Evolutionary conservation across 2,888 invertebrate genomes (phyloP), one percentile per base, ranked within the genome.

Genomic region (Panzeria rudis): DNA sequence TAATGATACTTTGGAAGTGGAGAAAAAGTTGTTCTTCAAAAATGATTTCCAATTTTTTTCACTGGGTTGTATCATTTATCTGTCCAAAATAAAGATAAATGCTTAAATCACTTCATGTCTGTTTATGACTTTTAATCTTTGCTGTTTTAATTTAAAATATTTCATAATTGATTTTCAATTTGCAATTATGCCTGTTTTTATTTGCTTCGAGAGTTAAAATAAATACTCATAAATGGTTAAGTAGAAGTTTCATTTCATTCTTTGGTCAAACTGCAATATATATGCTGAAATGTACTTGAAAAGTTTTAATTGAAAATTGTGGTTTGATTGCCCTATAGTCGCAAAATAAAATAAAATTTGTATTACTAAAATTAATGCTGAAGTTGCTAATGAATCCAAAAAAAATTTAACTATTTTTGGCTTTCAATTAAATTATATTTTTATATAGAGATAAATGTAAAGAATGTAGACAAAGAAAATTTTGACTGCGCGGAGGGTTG

Each of bases 291-390:
- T 20, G 50, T n/a, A 50, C 38, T 41, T 41, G 38, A 23, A 62
- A 41, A 23, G 1, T 59, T 41, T 41, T 41, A 62, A 62, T 62
- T 62, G 38, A 41, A 62, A 62, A 23, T 23, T 62, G 23, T 41
- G 38, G 23, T 20, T 23, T 35, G 15, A 32, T 5, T 44, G 44
- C 8, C 6, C 23, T 50, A 6, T 9, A 2, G 11, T 20, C 9
- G 50, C 7, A 50, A 23, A 1, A 23, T 50, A 2, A 20, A 17
- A n/a, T n/a, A n/a, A 50, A 20, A 15, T 41, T 41, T 15, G 2
- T 38, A 13, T 13, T 38, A n/a, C 13, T 38, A 7, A 11, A 13
- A 38, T 38, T 3, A 13, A 38, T 38, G 8, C 6, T 38, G 8
- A 38, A 38, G 11, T 38, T 38, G 6, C 9, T 11, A 13, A 38